Evolutionary conservation across 2,888 invertebrate genomes (phyloP), one percentile per base, ranked within the genome.

Genomic region (Eutolmus rufibarbis): DNA sequence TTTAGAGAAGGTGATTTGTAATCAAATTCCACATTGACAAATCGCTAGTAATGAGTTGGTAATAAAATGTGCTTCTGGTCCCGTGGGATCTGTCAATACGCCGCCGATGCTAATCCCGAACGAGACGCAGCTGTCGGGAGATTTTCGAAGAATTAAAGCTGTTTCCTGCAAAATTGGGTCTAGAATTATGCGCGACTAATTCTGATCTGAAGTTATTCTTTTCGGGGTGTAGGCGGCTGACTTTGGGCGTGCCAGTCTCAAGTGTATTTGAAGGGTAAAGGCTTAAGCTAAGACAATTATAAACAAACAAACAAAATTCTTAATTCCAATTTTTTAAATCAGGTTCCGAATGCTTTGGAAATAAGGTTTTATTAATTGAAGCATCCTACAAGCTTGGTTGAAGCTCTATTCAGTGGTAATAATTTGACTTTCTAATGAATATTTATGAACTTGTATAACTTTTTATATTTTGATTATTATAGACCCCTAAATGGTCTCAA

Each of bases 21-120:
- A 82, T 82, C 82, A 57, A 82, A 82, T 82, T 82, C 82, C 82
- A 37, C 37, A 37, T 56, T 66, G 82, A 57, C n/a, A 82, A 82
- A 82, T 57, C 82, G 37, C 57, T 82, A 82, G 28, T 56, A 82
- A 82, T 82, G 57, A 82, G 28, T 56, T 66, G 81, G 81, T 51
- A 81, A 81, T 81, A 81, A 81, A 81, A 81, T 81, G 76, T 76
- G 40, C 40, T 76, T 76, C 76, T 34, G n/a, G 37, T 5, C 28
- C 76, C 66, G 28, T 66, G 28, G 23, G 28, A 19, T 23, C 19
- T 66, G 66, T 23, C 19, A 66, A 66, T 19, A 66, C 66, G 66
- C 66, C 66, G 8, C 66, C 66, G 8, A 66, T 66, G 66, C 23
- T 66, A 66, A 66, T 66, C 66, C 28, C 12, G 28, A 66, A 66